Evolutionary conservation across 2,113 vertebrate genomes (phyloP).

Genomic region (Salvelinus alpinus): DNA sequence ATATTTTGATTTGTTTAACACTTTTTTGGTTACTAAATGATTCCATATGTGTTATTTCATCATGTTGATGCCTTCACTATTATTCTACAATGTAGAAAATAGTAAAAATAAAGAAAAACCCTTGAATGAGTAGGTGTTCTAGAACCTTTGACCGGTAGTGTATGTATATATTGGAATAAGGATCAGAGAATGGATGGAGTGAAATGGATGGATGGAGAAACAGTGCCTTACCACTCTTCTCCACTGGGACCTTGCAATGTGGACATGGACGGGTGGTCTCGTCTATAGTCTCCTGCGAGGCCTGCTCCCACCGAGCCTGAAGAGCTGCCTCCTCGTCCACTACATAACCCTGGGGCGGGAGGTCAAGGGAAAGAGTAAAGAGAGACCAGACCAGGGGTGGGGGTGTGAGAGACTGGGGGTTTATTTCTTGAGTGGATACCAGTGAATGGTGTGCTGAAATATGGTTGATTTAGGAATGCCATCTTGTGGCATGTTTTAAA

Average conservation of each 20-base stretch:
- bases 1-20: too few species aligned
- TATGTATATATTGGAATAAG: background rate
- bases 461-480: background rate
- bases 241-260: conserved; percentile 81
- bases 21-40: too few species aligned
- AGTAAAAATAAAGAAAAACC: too few species aligned
- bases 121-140: too few species aligned
- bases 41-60: too few species aligned
- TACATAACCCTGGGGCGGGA: conserved; percentile 70
- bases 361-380: too few species aligned
- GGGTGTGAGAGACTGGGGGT: too few species aligned
- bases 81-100: too few species aligned
- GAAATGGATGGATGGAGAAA: background rate
- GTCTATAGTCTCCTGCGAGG: conserved; percentile 81
- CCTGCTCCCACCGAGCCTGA: conserved; percentile 83
- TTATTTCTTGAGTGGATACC: too few species aligned
- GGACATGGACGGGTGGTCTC: conserved; percentile 87
- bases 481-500: too few species aligned
- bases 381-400: background rate
- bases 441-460: background rate
- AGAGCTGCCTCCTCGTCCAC: conserved; percentile 78
- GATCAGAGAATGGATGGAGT: background rate
- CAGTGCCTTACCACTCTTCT: conserved; percentile 80
- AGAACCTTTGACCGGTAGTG: too few species aligned
- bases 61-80: too few species aligned